Evolutionary conservation across 2,888 invertebrate genomes (phyloP).

Genomic region (Julus scandinavius): DNA sequence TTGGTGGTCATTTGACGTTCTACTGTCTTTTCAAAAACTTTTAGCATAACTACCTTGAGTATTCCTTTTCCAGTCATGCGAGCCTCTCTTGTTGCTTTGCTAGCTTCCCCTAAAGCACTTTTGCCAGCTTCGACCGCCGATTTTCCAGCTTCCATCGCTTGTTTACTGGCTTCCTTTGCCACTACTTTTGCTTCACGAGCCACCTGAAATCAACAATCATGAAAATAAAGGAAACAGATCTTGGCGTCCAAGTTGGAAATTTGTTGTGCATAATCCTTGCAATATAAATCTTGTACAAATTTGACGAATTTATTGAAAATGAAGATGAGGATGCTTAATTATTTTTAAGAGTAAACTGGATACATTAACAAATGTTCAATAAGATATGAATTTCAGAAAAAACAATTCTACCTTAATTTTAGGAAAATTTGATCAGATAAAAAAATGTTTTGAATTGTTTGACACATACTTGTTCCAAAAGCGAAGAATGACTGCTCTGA

Average conservation of each 20-base stretch:
- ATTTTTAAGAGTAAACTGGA: too few relatives aligned
- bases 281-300: too few relatives aligned
- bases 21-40: too few relatives aligned
- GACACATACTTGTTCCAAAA: conserved; percentile 56
- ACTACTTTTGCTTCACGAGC: conserved; percentile 90
- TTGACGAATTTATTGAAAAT: too few relatives aligned
- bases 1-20: too few relatives aligned
- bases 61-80: conserved; percentile 79
- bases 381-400: background rate
- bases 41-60: conserved; percentile 72
- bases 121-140: conserved; percentile 86
- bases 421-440: too few relatives aligned
- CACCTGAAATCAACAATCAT: conserved; percentile 69
- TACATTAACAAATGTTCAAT: background rate
- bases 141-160: conserved; percentile 85
- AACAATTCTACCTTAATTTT: too few relatives aligned
- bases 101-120: conserved; percentile 87
- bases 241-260: background rate
- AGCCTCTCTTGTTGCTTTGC: conserved; percentile 89
- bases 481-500: conserved; percentile 79
- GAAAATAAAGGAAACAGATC: background rate
- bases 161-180: conserved; percentile 82
- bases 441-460: background rate
- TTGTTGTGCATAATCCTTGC: background rate
- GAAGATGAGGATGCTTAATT: too few relatives aligned